Evolutionary conservation across 2,797 vertebrate species (phyloP), one percentile per base, ranked within the genome.

Genomic region (Bovichtus variegatus): DNA sequence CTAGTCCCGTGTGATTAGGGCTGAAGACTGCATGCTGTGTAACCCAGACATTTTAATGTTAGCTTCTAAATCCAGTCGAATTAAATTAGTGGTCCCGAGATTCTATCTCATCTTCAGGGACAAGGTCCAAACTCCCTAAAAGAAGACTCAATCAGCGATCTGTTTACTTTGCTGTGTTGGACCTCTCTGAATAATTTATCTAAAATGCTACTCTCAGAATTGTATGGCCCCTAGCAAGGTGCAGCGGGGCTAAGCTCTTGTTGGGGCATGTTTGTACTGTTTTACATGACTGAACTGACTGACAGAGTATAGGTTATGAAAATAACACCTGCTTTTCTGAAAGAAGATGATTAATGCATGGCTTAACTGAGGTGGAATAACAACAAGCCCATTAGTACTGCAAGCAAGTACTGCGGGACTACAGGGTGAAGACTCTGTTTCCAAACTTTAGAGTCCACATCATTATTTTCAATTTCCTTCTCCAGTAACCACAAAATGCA

Each of bases 241-340:
- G 82, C 63, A 65, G 68, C 67, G 44, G 69, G 71, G 66, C 74
- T 66, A 4, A 58, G 76, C 69, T 84, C 43, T 74, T 72, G 76
- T 78, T 29, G 47, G 87, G 72, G 67, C 87, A 74, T 90, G 86
- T 89, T 90, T 87, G 77, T 64, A 58, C 81, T 79, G 83, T 68
- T 80, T 83, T 83, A 89, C 84, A 85, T 71, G 80, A 85, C 62
- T 87, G 84, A 91, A 89, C 67, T 76, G 74, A 88, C 74, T 74
- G 76, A 78, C 82, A 82, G 61, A 29, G 66, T 67, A 58, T 44
- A 89, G 77, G 70, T 85, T 75, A 82, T 76, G 67, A 78, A 83
- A 89, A 83, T 85, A 90, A 82, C 84, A 90, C 81, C 78, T 89
- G 85, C 81, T 86, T 46, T 84, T 61, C 71, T 71, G 57, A 79